Base-by-base conservation (phyloP, 2,888 invertebrate species). In the Cabera pusaria region DNA sequence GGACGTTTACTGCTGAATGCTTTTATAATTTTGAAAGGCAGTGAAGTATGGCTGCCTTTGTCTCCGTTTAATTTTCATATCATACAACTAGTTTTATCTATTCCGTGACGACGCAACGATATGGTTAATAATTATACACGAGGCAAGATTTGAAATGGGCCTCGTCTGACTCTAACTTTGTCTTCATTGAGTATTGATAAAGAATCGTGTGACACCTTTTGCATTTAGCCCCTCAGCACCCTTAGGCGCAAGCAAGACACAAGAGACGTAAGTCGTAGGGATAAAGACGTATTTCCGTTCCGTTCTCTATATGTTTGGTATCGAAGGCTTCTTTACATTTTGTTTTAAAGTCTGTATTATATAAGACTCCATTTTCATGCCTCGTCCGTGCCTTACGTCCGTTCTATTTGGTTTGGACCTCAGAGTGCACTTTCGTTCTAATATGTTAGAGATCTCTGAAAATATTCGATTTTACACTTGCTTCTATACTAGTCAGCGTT, bases 61-160 rank as follows among this genome's bases (percentile, higher is more conserved):
- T 61, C 56, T 44, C 20, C 6, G 24, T 49, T 50, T 37, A 46
- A 54, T 54, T n/a, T 56, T 51, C 42, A 19, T 32, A 42, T 49
- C 51, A 51, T 56, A 56, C 48, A 52, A 52, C 45, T 34, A 42
- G 51, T 63, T 59, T 61, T 60, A 59, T 60, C 55, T 40, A 49
- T 43, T 61, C 52, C 65, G 70, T 71, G 69, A 61, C 58, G 45
- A 53, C 42, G 64, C 66, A 74, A 65, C 52, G 38, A 42, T 40
- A 36, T 27, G 38, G 54, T 49, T 47, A 51, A n/a, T n/a, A n/a
- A 60, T 67, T 50, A 58, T 22, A 41, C 24, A 5, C 37, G 20
- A 25, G 37, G 31, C 43, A 43, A 47, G 44, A 31, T 46, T 21
- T 47, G 43, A 28, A 29, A 34, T 27, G 11, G 22, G 26, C 12